phyloP scores from a whole-genome alignment of 2,888 invertebrate genomes.

The Thymelicus sylvestris region DNA sequence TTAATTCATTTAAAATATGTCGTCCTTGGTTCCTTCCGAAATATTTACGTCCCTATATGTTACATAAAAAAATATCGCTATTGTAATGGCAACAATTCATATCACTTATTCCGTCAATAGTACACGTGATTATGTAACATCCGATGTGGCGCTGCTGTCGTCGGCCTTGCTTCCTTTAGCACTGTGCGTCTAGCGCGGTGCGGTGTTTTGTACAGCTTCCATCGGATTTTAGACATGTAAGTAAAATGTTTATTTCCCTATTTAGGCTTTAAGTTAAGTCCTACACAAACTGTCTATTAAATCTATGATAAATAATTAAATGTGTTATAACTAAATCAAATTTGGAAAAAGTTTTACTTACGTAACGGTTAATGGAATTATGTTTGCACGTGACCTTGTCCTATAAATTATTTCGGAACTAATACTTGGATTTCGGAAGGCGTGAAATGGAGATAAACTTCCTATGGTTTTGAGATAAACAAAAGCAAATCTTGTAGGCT shows the following conservation, averaged over 20 bases:
- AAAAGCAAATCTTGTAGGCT: constrained; percentile 37
- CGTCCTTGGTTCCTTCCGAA: no score
- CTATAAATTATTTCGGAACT: constrained; percentile 48
- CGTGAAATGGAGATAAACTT: neutral
- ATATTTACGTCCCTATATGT: no score
- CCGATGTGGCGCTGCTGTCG: constrained; percentile 69
- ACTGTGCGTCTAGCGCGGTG: constrained; percentile 79
- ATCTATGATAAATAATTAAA: neutral
- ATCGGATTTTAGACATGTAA: constrained; percentile 80
- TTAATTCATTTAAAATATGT: no score
- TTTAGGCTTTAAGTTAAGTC: neutral
- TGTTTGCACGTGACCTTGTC: constrained; percentile 81
- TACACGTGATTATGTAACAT: constrained; percentile 74
- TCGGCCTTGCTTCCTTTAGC: constrained; percentile 71
- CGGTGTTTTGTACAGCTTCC: constrained; percentile 69
- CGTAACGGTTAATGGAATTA: constrained; percentile 77
- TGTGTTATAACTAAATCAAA: constrained; percentile 8
- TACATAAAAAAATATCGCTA: neutral
- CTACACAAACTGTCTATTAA: neutral
- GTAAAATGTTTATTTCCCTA: constrained; percentile 48
- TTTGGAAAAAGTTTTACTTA: constrained; percentile 60
- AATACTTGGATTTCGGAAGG: constrained; percentile 8
- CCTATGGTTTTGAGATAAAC: neutral
- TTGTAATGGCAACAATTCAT: constrained; percentile 31
- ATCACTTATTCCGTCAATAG: constrained; percentile 53